phyloP scores from a whole-genome alignment of 1,140 invertebrate genomes.

The Gryon sp. region DNA sequence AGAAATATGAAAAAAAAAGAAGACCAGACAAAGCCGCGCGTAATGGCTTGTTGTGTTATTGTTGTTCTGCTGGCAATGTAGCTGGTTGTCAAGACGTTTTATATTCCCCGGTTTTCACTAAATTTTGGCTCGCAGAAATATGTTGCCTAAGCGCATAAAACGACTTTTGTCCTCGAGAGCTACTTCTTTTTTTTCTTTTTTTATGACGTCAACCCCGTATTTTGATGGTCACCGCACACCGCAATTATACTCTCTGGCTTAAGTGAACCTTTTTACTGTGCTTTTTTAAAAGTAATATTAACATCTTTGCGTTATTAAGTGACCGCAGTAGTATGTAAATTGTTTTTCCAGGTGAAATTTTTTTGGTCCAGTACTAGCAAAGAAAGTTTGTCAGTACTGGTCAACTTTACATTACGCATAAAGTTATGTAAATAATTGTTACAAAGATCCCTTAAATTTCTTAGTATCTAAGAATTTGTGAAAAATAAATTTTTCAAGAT shows the following conservation, averaged over 20 bases:
- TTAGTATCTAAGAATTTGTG: too few species aligned
- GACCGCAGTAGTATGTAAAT: slow-evolving; percentile 10
- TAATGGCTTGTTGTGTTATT: slow-evolving; percentile 62
- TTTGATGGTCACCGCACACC: too few species aligned
- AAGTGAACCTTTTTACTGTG: slow-evolving; percentile 42
- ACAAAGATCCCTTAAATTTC: too few species aligned
- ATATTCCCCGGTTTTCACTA: slow-evolving; percentile 24
- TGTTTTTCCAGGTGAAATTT: too few species aligned
- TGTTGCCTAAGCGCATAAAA: slow-evolving; percentile 49
- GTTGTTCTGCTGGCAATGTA: slow-evolving; percentile 54
- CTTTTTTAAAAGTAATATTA: too few species aligned
- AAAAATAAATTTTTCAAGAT: too few species aligned
- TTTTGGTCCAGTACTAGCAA: too few species aligned
- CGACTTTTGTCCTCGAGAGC: slow-evolving; percentile 42
- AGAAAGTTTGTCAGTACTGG: too few species aligned
- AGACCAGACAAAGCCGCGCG: slow-evolving; percentile 45
- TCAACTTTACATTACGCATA: too few species aligned
- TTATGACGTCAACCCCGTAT: neutral
- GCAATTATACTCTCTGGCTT: slow-evolving; percentile 28
- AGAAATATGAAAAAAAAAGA: slow-evolving; percentile 37
- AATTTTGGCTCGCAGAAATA: slow-evolving; percentile 52
- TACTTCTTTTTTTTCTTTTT: slow-evolving; percentile 35
- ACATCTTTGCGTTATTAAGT: slow-evolving; percentile 13
- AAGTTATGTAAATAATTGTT: too few species aligned
- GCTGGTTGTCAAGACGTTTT: slow-evolving; percentile 31